These are phyloP conservation scores for Melanogrammus aeglefinus DNA, from an alignment of 2,797 vertebrate species.

Conservation along the genomic window DNA sequence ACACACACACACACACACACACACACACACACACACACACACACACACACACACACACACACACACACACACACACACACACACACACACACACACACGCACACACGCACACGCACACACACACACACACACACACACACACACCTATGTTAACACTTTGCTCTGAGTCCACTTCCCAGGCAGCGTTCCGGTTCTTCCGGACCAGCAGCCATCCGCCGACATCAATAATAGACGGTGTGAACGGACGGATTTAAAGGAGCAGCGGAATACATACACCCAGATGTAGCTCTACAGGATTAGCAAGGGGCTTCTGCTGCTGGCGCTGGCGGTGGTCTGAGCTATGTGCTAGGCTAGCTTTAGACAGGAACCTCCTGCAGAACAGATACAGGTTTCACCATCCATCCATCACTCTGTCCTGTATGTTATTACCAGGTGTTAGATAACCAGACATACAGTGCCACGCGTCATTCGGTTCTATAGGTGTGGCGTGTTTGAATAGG, in stretches of 20 bases:
- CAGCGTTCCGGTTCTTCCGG: conserved; percentile 38
- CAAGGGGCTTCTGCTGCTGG: not conserved
- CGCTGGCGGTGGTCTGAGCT: too few species aligned
- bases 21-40: not conserved
- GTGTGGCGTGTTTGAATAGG: too few species aligned
- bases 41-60: not conserved
- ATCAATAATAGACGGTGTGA: conserved; percentile 45
- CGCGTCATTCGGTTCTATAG: too few species aligned
- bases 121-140: not conserved
- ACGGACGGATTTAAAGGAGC: conserved; percentile 8
- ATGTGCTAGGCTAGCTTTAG: not conserved
- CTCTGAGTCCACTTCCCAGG: conserved; percentile 38
- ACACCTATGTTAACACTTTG: conserved; percentile 29
- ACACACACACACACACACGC: not conserved
- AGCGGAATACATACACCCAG: not conserved
- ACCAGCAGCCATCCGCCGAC: conserved; percentile 17
- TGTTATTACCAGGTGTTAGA: too few species aligned
- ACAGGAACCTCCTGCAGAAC: too few species aligned
- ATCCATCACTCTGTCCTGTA: not conserved
- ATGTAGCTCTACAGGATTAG: not conserved
- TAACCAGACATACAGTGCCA: not conserved
- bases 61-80: not conserved
- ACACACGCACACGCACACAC: conserved; percentile 1
- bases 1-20: not conserved
- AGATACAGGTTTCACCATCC: not conserved